Base-by-base conservation (phyloP, 2,797 vertebrate genomes). In the Chanos chanos region DNA sequence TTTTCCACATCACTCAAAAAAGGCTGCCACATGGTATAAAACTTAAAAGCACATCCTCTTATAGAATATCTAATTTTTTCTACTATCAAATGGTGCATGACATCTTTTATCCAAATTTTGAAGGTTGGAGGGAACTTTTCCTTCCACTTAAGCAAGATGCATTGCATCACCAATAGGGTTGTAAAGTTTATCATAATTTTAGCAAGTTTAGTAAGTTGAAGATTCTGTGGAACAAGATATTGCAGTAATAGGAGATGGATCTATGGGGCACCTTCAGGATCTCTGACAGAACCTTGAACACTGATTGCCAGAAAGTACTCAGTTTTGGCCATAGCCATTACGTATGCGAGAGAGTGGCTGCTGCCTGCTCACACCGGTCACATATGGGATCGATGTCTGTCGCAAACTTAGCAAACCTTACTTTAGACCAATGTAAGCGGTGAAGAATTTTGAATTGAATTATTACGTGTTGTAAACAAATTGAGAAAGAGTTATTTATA, bases 361-460 rank as follows among this genome's bases (percentile, higher is more conserved):
- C 39, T 7, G 18, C 39, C 3, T 7, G 15, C 3, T 19, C 0
- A 19, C 39, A 10, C 21, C 16, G 41, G 10, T 19, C 8, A 10
- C 39, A 41, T 7, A 4, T 7, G 19, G 15, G 16, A 5, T 21
- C 16, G 41, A 19, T 7, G 3, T 59, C 22, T 6, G 19, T n/a
- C 43, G 28, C 49, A 18, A 66, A 58, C 40, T 41, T 66, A 1
- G 34, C 36, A 13, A 66, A n/a, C 22, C 39, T 60, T 9, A 13
- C 28, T 40, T 60, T 47, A 3, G 15, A 52, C 19, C 37, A 60
- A 16, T 31, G 56, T 4, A 66, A 12, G 10, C 7, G 21, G 7
- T 67, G 41, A 22, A 21, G n/a, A 6, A 61, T 33, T 22, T 67
- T 39, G 37, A 54, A 67, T 41, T 61, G 27, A 3, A 49, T 37